phyloP scores from a whole-genome alignment of 1,140 invertebrate species.

The Streblospio benedicti region DNA sequence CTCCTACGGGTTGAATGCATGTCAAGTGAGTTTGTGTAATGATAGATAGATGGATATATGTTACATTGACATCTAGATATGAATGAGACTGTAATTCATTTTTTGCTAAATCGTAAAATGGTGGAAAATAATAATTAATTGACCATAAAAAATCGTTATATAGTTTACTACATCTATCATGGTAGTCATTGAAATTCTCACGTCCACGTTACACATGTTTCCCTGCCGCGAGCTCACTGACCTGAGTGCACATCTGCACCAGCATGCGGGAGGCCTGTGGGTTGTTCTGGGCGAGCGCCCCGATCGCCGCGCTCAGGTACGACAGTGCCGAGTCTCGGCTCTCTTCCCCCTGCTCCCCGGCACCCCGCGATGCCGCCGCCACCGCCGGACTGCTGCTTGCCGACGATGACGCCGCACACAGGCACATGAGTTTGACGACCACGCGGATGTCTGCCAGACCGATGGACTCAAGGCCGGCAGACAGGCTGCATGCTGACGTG shows the following conservation, averaged over 20 bases:
- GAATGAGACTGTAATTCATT: too few species aligned
- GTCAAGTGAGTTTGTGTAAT: too few species aligned
- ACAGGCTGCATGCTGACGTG: conserved; percentile 49
- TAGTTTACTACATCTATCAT: not conserved
- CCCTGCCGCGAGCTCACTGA: too few species aligned
- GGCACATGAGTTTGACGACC: conserved; percentile 57
- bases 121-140: too few species aligned
- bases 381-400: conserved; percentile 30
- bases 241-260: conserved; percentile 56
- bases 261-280: conserved; percentile 52
- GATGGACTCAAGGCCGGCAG: conserved; percentile 52
- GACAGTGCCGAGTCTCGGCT: conserved; percentile 46
- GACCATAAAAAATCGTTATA: not conserved
- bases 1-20: conserved; percentile 40
- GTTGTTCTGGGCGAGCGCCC: conserved; percentile 54
- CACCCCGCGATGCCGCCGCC: conserved; percentile 2
- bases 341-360: conserved; percentile 17
- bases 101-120: too few species aligned
- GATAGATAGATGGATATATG: too few species aligned
- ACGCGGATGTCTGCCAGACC: conserved; percentile 56
- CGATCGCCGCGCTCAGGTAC: conserved; percentile 53
- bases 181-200: too few species aligned
- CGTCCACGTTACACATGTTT: too few species aligned
- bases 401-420: conserved; percentile 55
- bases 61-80: too few species aligned